Conservation (phyloP, 2,113 vertebrate genomes). For the Henicopernis longicauda region DNA sequence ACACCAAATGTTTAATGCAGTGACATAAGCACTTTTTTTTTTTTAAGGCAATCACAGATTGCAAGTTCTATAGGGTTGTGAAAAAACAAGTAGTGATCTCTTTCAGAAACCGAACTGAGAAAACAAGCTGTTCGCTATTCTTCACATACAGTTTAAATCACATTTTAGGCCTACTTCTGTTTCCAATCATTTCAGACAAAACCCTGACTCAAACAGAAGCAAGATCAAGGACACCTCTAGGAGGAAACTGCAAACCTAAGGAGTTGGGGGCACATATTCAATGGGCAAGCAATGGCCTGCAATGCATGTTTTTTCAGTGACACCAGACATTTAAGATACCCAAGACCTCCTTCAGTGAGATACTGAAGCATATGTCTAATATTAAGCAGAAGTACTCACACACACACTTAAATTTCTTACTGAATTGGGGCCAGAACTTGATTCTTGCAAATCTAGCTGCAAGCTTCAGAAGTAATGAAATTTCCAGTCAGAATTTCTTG, state of each 20-base stretch:
- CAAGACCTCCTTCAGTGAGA: background rate
- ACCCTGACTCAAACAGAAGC: background rate
- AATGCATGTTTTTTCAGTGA: background rate
- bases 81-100: slow-evolving; percentile 56
- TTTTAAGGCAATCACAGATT: slow-evolving; percentile 95
- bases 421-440: background rate
- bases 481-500: background rate
- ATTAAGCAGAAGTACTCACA: background rate
- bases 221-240: background rate
- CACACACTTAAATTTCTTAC: background rate
- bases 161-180: background rate
- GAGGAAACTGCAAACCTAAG: background rate
- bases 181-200: background rate
- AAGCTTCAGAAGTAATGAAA: background rate
- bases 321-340: background rate
- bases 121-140: background rate
- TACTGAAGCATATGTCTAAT: background rate
- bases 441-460: background rate
- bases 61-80: slow-evolving; percentile 79
- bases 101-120: background rate
- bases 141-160: background rate
- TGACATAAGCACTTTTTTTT: slow-evolving; percentile 78
- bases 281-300: background rate
- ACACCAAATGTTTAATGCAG: slow-evolving; percentile 74
- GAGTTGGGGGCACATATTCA: background rate